Base-by-base conservation (phyloP, 2,888 invertebrate genomes). In the Lathronympha strigana region DNA sequence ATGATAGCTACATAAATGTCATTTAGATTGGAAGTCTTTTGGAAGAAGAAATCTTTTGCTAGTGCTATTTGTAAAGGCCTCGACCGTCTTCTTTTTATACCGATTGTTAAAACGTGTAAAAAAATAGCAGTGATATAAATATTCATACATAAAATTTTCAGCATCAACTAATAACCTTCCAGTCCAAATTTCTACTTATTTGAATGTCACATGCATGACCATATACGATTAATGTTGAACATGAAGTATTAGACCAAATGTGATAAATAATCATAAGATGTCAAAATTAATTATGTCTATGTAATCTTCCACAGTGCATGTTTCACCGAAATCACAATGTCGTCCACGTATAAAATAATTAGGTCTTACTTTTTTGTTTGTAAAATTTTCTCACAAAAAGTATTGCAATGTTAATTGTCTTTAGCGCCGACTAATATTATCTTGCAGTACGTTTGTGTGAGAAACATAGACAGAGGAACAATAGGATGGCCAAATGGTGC, bases 271-370 rank as follows among this genome's bases (percentile, higher is more conserved):
- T 38, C 19, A 45, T 33, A 50, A 58, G 33, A 43, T 45, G 13
- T 33, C 45, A 60, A 15, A 23, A 60, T 36, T 64, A 64, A 67
- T 67, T 55, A 66, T 66, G 25, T 62, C 17, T 43, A 57, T 57
- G 67, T 63, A 67, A 79, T 80, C 77, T 79, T 82, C 80, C 86
- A 86, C 90, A 85, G 90, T 87, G 90, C 90, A 91, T 90, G 90
- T 88, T 76, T 87, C 90, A 90, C 90, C 84, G 79, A 84, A 79
- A 79, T 83, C 86, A 89, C 88, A 78, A 80, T 82, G 77, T 83
- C 82, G 82, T 83, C 83, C 80, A 81, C 76, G 76, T 80, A 76
- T 72, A 78, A 77, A 76, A 83, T 45, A 31, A 45, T 55, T 79
- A 83, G 77, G 77, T 78, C 77, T 83, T 81, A 77, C 76, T 79